Evolutionary conservation across 2,113 vertebrate species (phyloP), one percentile per base, ranked within the genome.

Genomic region (zebrafish (Danio rerio)): DNA sequence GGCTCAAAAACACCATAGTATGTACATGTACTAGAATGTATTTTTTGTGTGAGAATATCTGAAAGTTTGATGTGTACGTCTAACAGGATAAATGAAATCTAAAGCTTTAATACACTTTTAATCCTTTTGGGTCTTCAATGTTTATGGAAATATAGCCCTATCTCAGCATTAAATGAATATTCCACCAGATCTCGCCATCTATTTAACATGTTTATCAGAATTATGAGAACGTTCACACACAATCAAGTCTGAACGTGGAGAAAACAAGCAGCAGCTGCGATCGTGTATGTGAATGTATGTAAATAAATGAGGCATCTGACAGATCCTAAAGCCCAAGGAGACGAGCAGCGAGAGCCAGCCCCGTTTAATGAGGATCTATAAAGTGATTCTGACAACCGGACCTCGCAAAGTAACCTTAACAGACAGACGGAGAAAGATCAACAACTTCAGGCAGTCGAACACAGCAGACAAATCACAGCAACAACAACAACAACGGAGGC

Each of bases 331-430:
- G 55, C 45, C 72, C 20, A 53, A 55, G 16, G 18, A 62, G 55
- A 59, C 56, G n/a, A 58, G 42, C 18, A 52, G 65, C 40, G 16
- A 20, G 74, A 69, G 20, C 45, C 47, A 74, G 47, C 69, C 69
- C 69, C 20, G 8, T 61, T 73, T 68, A 82, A 80, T 79, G 80
- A 86, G 80, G 71, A 65, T 71, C 47, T 63, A 78, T 55, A 66
- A 82, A 78, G 81, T 15, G 55, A 63, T 61, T 63, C 75, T 63
- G 58, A 63, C 75, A 31, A 49, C 45, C 18, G 15, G 59, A 58
- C 58, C 65, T 31, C 8, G 21, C 50, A 5, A 40, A 81, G 20
- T 43, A 83, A 55, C 61, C 40, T 40, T 45, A 49, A 80, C 40
- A 76, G 43, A 42, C 53, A 68, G 73, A 47, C 47, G 50, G 18